Percentiles rank a stretch among this genome's conserved stretches.
Conservation (phyloP, 2,797 vertebrate species). For the Phalanger gymnotis region DNA sequence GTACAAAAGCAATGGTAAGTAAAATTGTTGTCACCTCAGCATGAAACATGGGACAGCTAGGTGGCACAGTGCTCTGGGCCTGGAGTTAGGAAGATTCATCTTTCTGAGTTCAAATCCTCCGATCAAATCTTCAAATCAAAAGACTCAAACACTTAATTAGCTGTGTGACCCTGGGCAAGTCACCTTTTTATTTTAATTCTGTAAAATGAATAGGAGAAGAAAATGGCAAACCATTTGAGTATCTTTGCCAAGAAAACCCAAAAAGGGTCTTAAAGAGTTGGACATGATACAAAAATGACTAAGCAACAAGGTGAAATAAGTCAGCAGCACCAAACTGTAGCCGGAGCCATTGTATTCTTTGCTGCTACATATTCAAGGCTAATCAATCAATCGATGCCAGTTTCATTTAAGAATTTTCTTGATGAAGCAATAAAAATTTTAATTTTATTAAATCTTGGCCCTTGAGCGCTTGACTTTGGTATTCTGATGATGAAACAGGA, state of each 20-base stretch:
- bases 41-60: not conserved
- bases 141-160: not conserved
- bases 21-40: not conserved
- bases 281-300: not conserved
- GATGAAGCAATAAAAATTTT: not conserved
- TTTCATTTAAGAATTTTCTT: not conserved
- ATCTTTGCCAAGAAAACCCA: not conserved
- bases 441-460: not conserved
- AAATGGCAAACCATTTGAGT: not conserved
- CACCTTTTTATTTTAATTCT: not conserved
- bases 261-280: not conserved
- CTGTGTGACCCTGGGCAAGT: not conserved
- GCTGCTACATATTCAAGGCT: not conserved
- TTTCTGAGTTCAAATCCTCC: not conserved
- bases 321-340: not conserved
- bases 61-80: not conserved
- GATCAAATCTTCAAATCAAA: too few species aligned
- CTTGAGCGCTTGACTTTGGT: not conserved
- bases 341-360: not conserved
- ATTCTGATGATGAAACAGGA: not conserved
- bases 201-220: not conserved
- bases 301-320: not conserved
- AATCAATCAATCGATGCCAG: not conserved
- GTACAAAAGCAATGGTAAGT: not conserved
- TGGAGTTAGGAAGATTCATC: not conserved